These are phyloP conservation scores for Hippoglossus hippoglossus DNA, from an alignment of 2,797 vertebrate genomes.

Conservation along the genomic window DNA sequence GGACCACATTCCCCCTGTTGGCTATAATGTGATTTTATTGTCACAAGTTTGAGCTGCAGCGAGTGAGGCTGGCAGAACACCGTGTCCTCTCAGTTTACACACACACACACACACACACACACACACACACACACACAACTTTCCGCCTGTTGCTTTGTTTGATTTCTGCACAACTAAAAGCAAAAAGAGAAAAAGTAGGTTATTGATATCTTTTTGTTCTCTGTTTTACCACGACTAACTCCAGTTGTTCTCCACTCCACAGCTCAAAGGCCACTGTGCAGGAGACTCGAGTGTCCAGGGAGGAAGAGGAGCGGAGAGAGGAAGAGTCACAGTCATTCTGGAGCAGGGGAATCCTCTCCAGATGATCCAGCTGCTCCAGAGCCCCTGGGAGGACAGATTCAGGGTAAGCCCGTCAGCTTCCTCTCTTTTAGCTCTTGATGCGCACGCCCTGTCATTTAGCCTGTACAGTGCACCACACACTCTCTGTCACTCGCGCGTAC, in stretches of 20 bases:
- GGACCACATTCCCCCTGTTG: slow-evolving; percentile 1
- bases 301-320: slow-evolving; percentile 76
- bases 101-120: no score
- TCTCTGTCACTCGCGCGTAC: neutral
- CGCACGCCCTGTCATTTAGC: slow-evolving; percentile 9
- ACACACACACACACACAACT: neutral
- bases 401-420: slow-evolving; percentile 83
- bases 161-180: neutral
- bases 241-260: slow-evolving; percentile 37
- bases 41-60: slow-evolving; percentile 32
- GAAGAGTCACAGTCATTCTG: slow-evolving; percentile 87
- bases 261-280: slow-evolving; percentile 91
- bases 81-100: slow-evolving; percentile 34
- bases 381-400: slow-evolving; percentile 95
- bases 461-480: neutral
- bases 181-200: slow-evolving; percentile 2
- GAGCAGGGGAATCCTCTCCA: slow-evolving; percentile 92
- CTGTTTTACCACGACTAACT: slow-evolving; percentile 24
- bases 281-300: slow-evolving; percentile 63
- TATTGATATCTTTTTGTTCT: no score
- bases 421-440: slow-evolving; percentile 8
- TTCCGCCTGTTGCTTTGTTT: slow-evolving; percentile 17
- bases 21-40: slow-evolving; percentile 41
- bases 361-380: slow-evolving; percentile 96
- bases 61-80: slow-evolving; percentile 35